Evolutionary conservation across 2,113 vertebrate genomes (phyloP), one percentile per base, ranked within the genome.

Genomic region (Podarcis raffonei): DNA sequence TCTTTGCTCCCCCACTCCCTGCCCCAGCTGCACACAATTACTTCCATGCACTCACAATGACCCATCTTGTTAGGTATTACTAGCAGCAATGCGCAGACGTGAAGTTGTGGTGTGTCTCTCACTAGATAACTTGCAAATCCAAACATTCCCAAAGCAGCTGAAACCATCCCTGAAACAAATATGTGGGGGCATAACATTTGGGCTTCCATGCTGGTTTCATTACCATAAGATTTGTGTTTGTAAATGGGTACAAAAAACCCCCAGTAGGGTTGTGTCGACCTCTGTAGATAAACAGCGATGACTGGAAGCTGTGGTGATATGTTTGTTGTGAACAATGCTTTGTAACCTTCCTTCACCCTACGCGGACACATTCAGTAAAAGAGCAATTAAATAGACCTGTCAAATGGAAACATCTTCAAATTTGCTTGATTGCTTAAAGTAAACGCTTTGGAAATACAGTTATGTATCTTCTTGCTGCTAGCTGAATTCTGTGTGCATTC

Each of bases 391-490:
- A 53, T 39, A 93, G 11, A 87, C 32, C 25, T 84, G 87, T 81
- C 84, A 84, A 88, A 93, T 13, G 92, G 71, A 94, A 93, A 88
- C 62, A 80, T 27, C 25, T 81, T 92, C 82, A 92, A 5, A 83
- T 86, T 89, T 94, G 23, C 83, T 91, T 93, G 81, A 87, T 87
- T 89, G 68, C 78, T 22, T 92, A 91, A 91, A 96, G 89, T 13
- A 85, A 30, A 87, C n/a, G 37, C 30, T 82, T 92, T 66, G 76
- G 88, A 93, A 84, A 87, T 32, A 65, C 79, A 81, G 66, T 75
- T 68, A 48, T 62, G 18, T 37, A 27, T 90, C 92, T 92, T 92
- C 76, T 89, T 91, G 84, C 83, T 94, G 75, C 88, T 93, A 88
- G 91, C 88, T 91, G 85, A 90, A 92, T 92, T 86, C 9, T 82